Percentiles rank a stretch among this genome's conserved stretches.
phyloP scores from a whole-genome alignment of 1,140 invertebrate genomes.

The Pollicipes pollicipes region DNA sequence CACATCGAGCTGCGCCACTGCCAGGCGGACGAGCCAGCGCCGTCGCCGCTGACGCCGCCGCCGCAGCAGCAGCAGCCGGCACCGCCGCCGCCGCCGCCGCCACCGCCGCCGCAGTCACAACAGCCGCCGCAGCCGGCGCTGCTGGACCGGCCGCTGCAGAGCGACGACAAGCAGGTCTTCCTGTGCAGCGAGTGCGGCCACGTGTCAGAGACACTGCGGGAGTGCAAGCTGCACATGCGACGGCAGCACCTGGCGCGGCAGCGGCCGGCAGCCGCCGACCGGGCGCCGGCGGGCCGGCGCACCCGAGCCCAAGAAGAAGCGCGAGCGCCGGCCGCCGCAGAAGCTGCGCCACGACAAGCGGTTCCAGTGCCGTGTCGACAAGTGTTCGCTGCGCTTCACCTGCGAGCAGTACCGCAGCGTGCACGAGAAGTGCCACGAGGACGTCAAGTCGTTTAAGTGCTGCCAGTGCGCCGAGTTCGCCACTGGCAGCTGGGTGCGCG shows the following conservation, averaged over 20 bases:
- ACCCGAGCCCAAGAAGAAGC: not conserved
- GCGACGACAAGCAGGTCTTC: not conserved
- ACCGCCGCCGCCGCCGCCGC: no score
- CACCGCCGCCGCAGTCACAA: no score
- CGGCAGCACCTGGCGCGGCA: not conserved
- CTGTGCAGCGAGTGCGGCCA: not conserved
- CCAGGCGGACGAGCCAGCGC: not conserved
- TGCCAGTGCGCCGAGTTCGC: not conserved
- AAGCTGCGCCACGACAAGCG: not conserved
- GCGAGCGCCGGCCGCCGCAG: not conserved
- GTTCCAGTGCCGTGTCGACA: not conserved
- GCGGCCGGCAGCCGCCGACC: not conserved
- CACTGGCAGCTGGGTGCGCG: constrained; percentile 20
- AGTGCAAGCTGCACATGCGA: not conserved
- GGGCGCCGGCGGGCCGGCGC: no score
- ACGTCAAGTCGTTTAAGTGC: not conserved
- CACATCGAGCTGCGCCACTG: not conserved
- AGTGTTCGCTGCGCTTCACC: not conserved
- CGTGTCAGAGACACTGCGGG: not conserved
- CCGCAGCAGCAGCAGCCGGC: no score
- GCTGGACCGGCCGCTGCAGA: not conserved
- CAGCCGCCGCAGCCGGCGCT: no score
- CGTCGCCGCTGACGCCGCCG: no score
- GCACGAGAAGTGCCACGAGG: not conserved
- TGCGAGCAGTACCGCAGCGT: not conserved